Conservation (phyloP, 2,888 invertebrate genomes). For the Tethea ocularis region DNA sequence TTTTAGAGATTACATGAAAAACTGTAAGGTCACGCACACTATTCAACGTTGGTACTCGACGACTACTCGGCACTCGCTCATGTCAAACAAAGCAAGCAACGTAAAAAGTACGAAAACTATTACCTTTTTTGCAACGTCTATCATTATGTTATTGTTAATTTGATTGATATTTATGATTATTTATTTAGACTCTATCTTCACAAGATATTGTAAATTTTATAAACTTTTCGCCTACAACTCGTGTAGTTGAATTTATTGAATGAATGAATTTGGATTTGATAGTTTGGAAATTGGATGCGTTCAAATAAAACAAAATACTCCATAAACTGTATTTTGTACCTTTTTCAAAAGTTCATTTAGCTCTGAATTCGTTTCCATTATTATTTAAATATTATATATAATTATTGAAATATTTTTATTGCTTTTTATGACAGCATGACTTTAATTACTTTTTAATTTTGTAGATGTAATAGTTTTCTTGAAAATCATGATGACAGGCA, state of each 20-base stretch:
- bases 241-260: constrained; percentile 49
- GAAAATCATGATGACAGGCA: constrained; percentile 16
- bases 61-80: constrained; percentile 34
- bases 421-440: constrained; percentile 22
- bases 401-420: constrained; percentile 24
- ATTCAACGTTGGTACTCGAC: constrained; percentile 44
- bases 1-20: constrained; percentile 12
- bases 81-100: constrained; percentile 56
- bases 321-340: constrained; percentile 6
- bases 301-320: constrained; percentile 22
- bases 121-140: constrained; percentile 79
- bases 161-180: constrained; percentile 28
- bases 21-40: constrained; percentile 62
- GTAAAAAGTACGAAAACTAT: constrained; percentile 33
- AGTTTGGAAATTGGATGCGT: constrained; percentile 32
- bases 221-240: constrained; percentile 48
- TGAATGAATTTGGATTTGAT: constrained; percentile 15
- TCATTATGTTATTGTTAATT: constrained; percentile 57
- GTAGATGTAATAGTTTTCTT: neutral
- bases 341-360: constrained; percentile 21
- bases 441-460: constrained; percentile 23
- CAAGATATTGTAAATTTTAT: constrained; percentile 25
- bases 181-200: constrained; percentile 34
- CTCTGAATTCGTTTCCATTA: constrained; percentile 28
- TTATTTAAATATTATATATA: constrained; percentile 26